Evolutionary conservation across 2,888 invertebrate genomes (phyloP), one percentile per base, ranked within the genome.

Genomic region (Morpho helenor): DNA sequence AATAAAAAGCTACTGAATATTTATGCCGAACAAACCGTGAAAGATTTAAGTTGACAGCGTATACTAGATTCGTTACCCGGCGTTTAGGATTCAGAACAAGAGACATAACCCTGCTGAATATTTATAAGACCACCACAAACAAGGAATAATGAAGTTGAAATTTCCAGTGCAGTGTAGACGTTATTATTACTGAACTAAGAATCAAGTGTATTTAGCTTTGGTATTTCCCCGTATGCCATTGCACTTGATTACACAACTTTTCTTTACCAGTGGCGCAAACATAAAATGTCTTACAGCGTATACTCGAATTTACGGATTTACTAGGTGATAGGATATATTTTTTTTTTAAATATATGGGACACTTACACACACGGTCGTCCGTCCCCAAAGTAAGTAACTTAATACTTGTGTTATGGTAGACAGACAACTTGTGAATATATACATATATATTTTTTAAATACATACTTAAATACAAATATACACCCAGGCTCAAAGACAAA

Each of bases 51-150:
- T 49, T 59, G 55, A 49, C 49, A 10, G 45, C 31, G 55, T 53
- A 54, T 57, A 57, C 51, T 59, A 54, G 57, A 53, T 57, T 8
- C 45, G 49, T 57, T 52, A 10, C 10, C 49, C 40, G 8, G 42
- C 8, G 49, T 45, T 61, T 61, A 56, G 49, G 40, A 61, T 61
- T 59, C 61, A 61, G 49, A n/a, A 59, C 61, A 45, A 52, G 61
- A 45, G 51, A 47, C 52, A 47, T 52, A 52, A 59, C 43, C 52
- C 59, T 49, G 22, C 59, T 57, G 48, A 57, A 52, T 59, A 59
- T 55, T 48, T 58, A 56, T 47, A 58, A 23, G 51, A n/a, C 8
- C 43, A 23, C 8, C 40, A 49, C 42, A 52, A 49, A 10, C 23
- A 43, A 55, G 52, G 10, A 16, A 16, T 40, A 44, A 45, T 31